Conservation (phyloP, 2,113 vertebrate genomes). For the Sardina pilchardus region DNA sequence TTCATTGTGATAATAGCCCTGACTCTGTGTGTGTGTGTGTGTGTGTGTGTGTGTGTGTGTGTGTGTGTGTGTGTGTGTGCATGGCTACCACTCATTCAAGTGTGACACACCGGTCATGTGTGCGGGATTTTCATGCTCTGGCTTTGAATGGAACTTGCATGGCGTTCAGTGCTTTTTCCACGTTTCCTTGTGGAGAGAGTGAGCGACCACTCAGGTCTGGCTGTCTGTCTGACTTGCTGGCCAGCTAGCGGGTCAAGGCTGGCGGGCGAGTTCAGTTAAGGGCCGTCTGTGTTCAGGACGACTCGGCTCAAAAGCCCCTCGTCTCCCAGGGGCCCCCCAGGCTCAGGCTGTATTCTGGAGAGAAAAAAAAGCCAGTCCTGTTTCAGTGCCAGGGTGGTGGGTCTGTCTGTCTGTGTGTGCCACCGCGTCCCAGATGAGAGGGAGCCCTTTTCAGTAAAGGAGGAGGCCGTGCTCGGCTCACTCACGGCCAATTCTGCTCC, state of each 20-base stretch:
- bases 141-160: neutral
- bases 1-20: neutral
- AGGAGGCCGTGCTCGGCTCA: neutral
- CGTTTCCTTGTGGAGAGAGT: neutral
- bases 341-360: neutral
- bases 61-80: neutral
- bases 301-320: neutral
- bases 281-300: no score
- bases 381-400: neutral
- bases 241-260: no score
- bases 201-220: neutral
- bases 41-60: neutral
- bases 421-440: neutral
- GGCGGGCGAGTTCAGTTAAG: neutral
- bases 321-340: neutral
- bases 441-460: neutral
- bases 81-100: neutral
- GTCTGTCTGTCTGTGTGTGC: neutral
- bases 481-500: neutral
- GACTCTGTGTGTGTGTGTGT: neutral
- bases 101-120: slow-evolving; percentile 16
- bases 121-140: neutral
- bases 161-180: neutral
- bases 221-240: neutral
- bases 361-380: neutral